Conservation (phyloP, 2,113 vertebrate species). For the Caranx ignobilis region DNA sequence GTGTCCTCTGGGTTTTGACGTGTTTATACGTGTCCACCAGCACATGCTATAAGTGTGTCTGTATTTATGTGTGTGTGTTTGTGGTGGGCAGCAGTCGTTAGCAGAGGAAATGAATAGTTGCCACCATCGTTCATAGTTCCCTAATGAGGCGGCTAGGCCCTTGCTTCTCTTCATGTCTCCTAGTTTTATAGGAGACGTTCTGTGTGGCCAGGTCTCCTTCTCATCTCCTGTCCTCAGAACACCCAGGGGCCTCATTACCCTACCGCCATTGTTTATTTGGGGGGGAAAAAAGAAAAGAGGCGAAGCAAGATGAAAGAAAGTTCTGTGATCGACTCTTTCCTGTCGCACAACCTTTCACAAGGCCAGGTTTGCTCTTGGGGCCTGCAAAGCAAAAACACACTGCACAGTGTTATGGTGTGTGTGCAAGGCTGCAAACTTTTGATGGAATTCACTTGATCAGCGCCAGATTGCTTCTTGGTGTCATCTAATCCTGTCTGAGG, state of each 20-base stretch:
- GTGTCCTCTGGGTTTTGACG: constrained; percentile 61
- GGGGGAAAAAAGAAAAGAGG: constrained; percentile 52
- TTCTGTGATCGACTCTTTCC: constrained; percentile 72
- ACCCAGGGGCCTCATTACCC: constrained; percentile 79
- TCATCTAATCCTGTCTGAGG: constrained; percentile 70
- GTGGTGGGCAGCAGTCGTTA: constrained; percentile 57
- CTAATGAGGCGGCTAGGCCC: constrained; percentile 76
- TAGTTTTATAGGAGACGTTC: constrained; percentile 54
- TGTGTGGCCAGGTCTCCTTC: constrained; percentile 75
- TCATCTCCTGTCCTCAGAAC: constrained; percentile 75
- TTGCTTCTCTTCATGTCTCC: constrained; percentile 58
- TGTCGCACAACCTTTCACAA: constrained; percentile 54
- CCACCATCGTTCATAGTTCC: constrained; percentile 68
- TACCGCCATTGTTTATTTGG: constrained; percentile 78
- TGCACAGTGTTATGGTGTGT: constrained; percentile 1
- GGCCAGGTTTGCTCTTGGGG: constrained; percentile 52
- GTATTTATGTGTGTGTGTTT: constrained; percentile 46
- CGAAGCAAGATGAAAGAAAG: constrained; percentile 72
- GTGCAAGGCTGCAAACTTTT: constrained; percentile 29
- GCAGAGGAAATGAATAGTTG: constrained; percentile 71
- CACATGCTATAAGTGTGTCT: constrained; percentile 45
- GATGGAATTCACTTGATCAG: constrained; percentile 70
- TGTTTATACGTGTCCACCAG: constrained; percentile 46
- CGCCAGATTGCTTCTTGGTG: constrained; percentile 65
- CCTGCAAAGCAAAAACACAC: constrained; percentile 28